Percentiles rank a stretch among this genome's conserved stretches.
Evolutionary conservation across 1,140 invertebrate genomes (phyloP).

Genomic region (Papilio xuthus): DNA sequence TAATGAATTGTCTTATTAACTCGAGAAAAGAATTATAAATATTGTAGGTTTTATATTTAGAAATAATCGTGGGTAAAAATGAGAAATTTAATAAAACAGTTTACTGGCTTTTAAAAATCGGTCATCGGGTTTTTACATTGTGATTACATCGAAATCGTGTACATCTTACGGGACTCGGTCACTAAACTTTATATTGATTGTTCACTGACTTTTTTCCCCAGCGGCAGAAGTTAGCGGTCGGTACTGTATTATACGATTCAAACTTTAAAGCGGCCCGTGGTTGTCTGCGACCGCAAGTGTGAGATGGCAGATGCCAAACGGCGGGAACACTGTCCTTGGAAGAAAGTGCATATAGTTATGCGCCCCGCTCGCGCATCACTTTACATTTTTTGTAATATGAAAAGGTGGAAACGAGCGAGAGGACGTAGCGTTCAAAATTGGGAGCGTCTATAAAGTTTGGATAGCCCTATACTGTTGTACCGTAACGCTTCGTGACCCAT

Average conservation of each 20-base stretch:
- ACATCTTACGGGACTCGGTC: constrained; percentile 49
- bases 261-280: background rate
- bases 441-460: background rate
- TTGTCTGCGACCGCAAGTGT: background rate
- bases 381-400: too few relatives aligned
- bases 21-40: background rate
- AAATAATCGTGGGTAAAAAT: background rate
- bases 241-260: constrained; percentile 27
- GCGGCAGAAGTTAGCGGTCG: constrained; percentile 41
- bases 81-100: constrained; percentile 9
- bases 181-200: constrained; percentile 52
- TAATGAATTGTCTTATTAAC: background rate
- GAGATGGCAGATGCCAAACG: background rate
- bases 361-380: too few relatives aligned
- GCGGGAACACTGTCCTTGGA: too few relatives aligned
- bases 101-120: background rate
- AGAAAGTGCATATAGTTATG: too few relatives aligned
- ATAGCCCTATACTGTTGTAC: constrained; percentile 41
- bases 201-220: constrained; percentile 57
- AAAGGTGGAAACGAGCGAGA: too few relatives aligned
- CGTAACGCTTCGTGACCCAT: constrained; percentile 43
- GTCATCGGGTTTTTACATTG: constrained; percentile 10
- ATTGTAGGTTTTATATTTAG: background rate
- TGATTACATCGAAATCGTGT: constrained; percentile 1
- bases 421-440: background rate